Evolutionary conservation across 2,797 vertebrate genomes (phyloP).

Genomic region (Poecilia velifera): DNA sequence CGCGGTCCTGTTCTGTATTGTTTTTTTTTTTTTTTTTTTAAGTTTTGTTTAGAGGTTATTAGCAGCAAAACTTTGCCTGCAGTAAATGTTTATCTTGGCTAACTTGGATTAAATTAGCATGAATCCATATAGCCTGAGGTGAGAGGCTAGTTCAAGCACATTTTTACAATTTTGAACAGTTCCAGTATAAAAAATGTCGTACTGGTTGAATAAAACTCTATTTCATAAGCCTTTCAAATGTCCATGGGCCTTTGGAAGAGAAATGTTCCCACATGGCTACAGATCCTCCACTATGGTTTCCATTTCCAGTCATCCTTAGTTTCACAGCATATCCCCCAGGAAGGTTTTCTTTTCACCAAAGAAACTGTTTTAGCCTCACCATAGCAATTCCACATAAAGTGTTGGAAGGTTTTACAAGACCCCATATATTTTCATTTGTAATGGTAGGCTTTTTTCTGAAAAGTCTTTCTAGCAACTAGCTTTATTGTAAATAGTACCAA

Average conservation of each 20-base stretch:
- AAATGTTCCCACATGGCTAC: not conserved
- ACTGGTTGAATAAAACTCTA: not conserved
- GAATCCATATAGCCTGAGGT: not conserved
- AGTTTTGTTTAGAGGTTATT: not conserved
- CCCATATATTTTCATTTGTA: not conserved
- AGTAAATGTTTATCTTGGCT: not conserved
- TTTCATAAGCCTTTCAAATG: not conserved
- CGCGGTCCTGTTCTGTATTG: not conserved
- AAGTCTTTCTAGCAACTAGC: not conserved
- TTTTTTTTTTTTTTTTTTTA: too few relatives aligned
- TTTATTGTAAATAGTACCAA: not conserved
- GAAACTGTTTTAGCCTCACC: not conserved
- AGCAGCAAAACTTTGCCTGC: not conserved
- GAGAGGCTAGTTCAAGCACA: not conserved
- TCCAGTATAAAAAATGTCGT: not conserved
- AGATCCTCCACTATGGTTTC: not conserved
- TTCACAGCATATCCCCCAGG: not conserved
- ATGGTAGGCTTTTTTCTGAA: not conserved
- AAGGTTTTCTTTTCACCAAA: not conserved
- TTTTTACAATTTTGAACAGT: not conserved
- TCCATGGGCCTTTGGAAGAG: not conserved
- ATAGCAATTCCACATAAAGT: not conserved
- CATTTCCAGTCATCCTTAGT: not conserved
- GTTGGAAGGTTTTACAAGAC: not conserved
- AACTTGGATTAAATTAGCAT: not conserved